Conservation (phyloP, 2,113 vertebrate species). For the Corythoichthys intestinalis region DNA sequence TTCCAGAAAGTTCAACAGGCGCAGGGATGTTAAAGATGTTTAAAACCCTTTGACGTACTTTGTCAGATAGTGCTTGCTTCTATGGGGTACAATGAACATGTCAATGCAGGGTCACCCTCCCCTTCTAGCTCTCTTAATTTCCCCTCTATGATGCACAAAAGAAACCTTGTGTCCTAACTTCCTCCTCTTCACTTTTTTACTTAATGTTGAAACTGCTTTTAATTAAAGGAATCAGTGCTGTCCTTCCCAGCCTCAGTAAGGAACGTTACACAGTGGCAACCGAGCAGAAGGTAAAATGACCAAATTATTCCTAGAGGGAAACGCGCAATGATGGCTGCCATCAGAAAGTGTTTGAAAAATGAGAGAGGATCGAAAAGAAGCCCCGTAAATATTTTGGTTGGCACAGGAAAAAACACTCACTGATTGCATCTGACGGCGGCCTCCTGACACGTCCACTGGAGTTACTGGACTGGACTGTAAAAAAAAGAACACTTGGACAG, state of each 20-base stretch:
- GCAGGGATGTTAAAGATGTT: background rate
- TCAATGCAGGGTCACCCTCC: constrained; percentile 23
- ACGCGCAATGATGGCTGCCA: constrained; percentile 28
- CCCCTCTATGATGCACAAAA: constrained; percentile 25
- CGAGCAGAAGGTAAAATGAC: constrained; percentile 23
- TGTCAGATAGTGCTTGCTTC: constrained; percentile 2
- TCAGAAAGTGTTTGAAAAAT: constrained; percentile 11
- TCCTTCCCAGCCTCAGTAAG: constrained; percentile 33
- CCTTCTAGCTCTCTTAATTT: constrained; percentile 4
- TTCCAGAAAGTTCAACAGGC: constrained; percentile 26
- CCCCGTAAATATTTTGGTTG: constrained; percentile 33
- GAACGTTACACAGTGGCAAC: constrained; percentile 32
- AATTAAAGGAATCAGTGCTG: constrained; percentile 51
- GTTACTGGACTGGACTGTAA: constrained; percentile 74
- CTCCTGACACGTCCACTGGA: constrained; percentile 57
- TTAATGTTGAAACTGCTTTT: constrained; percentile 47
- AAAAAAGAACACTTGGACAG: constrained; percentile 49
- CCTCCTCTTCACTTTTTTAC: constrained; percentile 21
- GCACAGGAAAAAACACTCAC: constrained; percentile 68
- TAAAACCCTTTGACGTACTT: constrained; percentile 4
- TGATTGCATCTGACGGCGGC: constrained; percentile 64
- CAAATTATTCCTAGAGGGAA: constrained; percentile 43
- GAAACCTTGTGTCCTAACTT: constrained; percentile 23
- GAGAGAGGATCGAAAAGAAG: background rate
- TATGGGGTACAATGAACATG: constrained; percentile 21